Conservation (phyloP, 2,888 invertebrate genomes). For the Scelioninae gen. 2 region DNA sequence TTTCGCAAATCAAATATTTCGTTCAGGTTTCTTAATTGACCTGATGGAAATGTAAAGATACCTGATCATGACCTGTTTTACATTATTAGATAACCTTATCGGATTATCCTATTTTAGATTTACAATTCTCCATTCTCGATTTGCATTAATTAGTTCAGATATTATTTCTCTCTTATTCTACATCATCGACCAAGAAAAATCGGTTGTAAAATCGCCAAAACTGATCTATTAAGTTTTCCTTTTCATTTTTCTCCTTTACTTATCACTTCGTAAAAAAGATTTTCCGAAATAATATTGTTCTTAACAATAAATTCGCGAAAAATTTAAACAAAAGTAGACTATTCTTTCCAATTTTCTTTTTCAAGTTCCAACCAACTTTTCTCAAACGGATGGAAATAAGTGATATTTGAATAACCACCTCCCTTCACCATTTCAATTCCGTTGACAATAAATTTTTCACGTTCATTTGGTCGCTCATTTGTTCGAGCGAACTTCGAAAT, state of each 20-base stretch:
- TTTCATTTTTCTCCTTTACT: too few relatives aligned
- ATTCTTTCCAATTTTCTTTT: too few relatives aligned
- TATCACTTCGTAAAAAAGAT: too few relatives aligned
- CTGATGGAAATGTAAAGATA: constrained; percentile 17
- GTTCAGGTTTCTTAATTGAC: not conserved
- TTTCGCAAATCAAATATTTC: not conserved
- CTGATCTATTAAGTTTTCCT: not conserved
- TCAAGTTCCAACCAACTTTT: too few relatives aligned
- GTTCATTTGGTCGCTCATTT: not conserved
- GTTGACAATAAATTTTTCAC: too few relatives aligned
- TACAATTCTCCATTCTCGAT: constrained; percentile 37
- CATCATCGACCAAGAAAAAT: constrained; percentile 18
- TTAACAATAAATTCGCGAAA: too few relatives aligned
- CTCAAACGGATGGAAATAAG: too few relatives aligned
- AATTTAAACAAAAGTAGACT: too few relatives aligned
- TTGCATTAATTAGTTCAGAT: constrained; percentile 39
- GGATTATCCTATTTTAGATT: constrained; percentile 34
- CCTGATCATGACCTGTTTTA: constrained; percentile 37
- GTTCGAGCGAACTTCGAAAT: constrained; percentile 10
- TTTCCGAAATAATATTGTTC: too few relatives aligned
- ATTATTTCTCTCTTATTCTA: constrained; percentile 21
- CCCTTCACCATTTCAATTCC: too few relatives aligned
- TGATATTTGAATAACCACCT: too few relatives aligned
- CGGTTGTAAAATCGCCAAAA: too few relatives aligned
- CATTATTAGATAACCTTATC: constrained; percentile 36